phyloP scores from a whole-genome alignment of 2,888 invertebrate genomes.

The Stenodema calcarata region DNA sequence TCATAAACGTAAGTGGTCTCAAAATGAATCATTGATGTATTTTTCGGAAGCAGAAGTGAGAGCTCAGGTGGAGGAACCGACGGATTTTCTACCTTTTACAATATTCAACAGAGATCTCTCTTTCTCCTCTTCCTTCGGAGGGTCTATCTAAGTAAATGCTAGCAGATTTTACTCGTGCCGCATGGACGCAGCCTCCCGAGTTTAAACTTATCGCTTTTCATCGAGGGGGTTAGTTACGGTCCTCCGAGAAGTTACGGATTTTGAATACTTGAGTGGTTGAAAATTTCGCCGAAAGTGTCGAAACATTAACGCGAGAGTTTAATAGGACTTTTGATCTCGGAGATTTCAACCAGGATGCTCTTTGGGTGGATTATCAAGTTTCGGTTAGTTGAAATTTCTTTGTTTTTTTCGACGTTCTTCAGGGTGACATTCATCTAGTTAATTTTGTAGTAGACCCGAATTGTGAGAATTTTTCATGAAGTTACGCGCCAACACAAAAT shows the following conservation, averaged over 20 bases:
- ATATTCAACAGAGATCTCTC: background rate
- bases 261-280: background rate
- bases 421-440: too few species aligned
- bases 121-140: background rate
- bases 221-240: background rate
- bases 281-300: background rate
- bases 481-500: too few species aligned
- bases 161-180: background rate
- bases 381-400: too few species aligned
- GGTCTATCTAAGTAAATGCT: background rate
- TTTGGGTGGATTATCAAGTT: too few species aligned
- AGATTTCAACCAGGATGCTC: too few species aligned
- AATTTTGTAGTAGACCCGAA: too few species aligned
- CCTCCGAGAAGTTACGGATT: background rate
- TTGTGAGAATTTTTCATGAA: too few species aligned
- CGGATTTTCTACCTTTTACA: background rate
- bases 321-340: too few species aligned
- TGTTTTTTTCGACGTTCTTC: too few species aligned
- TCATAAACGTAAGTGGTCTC: background rate
- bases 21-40: background rate
- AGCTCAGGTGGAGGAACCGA: background rate
- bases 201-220: background rate
- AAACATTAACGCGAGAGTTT: too few species aligned
- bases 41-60: background rate
- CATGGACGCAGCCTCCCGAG: background rate